Base-by-base conservation (phyloP, 2,797 vertebrate species). In the Pipistrellus nathusii region DNA sequence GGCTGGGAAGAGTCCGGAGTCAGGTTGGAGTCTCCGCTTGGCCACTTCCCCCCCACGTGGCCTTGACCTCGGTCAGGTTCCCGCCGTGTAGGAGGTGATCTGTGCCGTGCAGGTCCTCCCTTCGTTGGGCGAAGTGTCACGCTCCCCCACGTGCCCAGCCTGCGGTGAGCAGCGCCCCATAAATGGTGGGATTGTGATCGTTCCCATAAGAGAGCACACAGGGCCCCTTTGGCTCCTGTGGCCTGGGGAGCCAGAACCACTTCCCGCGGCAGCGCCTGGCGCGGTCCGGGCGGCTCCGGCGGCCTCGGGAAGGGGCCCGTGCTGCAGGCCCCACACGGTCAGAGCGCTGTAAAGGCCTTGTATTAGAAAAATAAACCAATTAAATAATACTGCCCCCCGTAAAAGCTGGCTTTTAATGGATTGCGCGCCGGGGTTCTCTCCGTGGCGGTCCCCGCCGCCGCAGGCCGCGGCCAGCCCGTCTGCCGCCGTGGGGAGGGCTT, bases 351-450 rank as follows among this genome's bases (percentile, higher is more conserved):
- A 92, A 97, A 95, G 84, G 59, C 85, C 96, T 97, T 75, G 94
- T 93, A 55, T 90, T 96, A 96, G 94, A 90, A 96, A 98, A 98
- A 20, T 78, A 97, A 97, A 90, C 90, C 80, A 94, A 92, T 98
- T 97, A 97, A 97, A 81, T 96, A 96, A 96, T 96, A 96, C 6
- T 89, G 27, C 92, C 64, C 95, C 94, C 95, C 2, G 87, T 97
- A 97, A 97, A 96, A 97, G 73, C 95, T 23, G 92, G 46, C 77
- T 94, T 97, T 86, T 92, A 97, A 93, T 97, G 9, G 2, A 68
- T 75, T 96, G 72, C 91, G 11, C 30, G 81, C 88, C 80, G 62
- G 64, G 87, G 72, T n/a, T 82, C 91, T 93, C 92, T 13, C 64
- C 1, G 1, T 9, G 93, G 90, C 88, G 13, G 95, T 92, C 94